phyloP scores from a whole-genome alignment of 1,140 invertebrate genomes.

The Scaptodrosophila lebanonensis region DNA sequence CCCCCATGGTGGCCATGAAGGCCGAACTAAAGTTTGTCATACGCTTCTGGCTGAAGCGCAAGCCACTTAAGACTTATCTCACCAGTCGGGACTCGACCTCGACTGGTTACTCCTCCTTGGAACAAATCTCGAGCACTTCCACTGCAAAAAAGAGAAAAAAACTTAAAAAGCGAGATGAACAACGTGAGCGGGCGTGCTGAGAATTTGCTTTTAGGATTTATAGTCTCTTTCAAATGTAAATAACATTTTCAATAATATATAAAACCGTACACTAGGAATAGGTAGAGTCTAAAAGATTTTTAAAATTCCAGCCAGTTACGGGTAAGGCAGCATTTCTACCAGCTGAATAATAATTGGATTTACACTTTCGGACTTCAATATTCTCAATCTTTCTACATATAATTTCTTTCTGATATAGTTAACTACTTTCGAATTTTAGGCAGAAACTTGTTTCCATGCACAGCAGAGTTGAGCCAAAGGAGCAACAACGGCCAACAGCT shows the following conservation, averaged over 20 bases:
- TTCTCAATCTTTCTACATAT: too few relatives aligned
- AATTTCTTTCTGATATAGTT: too few relatives aligned
- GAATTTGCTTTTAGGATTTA: too few relatives aligned
- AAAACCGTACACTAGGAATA: too few relatives aligned
- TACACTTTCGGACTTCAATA: too few relatives aligned
- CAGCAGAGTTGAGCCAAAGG: too few relatives aligned
- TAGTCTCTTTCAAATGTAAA: too few relatives aligned
- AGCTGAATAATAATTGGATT: too few relatives aligned
- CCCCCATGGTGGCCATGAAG: constrained; percentile 80
- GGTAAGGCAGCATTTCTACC: background rate
- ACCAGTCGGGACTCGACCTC: constrained; percentile 60
- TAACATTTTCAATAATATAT: too few relatives aligned
- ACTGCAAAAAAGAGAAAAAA: constrained; percentile 57
- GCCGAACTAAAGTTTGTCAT: constrained; percentile 82
- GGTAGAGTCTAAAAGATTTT: constrained; percentile 2
- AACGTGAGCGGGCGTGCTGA: background rate
- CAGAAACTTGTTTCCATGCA: too few relatives aligned
- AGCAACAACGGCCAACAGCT: too few relatives aligned
- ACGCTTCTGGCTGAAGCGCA: constrained; percentile 81
- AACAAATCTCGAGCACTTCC: constrained; percentile 30
- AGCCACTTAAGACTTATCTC: constrained; percentile 79
- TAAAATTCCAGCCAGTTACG: background rate
- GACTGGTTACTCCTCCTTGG: constrained; percentile 58
- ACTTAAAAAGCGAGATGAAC: constrained; percentile 20
- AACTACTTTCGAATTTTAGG: too few relatives aligned